phyloP scores from a whole-genome alignment of 2,113 vertebrate species.

The Aphyosemion australe region DNA sequence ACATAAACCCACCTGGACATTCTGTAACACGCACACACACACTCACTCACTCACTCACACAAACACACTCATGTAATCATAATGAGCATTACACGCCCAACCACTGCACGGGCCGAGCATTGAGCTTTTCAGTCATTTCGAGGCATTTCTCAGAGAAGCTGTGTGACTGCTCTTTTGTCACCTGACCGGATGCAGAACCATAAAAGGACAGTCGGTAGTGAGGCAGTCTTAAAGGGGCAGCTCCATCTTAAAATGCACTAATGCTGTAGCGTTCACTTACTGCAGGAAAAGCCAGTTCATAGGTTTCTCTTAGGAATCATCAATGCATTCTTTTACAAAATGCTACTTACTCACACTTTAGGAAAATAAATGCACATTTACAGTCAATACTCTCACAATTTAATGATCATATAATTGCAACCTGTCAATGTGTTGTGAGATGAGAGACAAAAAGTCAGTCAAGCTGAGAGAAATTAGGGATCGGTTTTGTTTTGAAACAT shows the following conservation, averaged over 20 bases:
- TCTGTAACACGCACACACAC: constrained; percentile 37
- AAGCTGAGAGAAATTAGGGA: constrained; percentile 10
- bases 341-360: constrained; percentile 13
- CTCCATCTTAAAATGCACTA: constrained; percentile 28
- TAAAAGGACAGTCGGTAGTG: constrained; percentile 78
- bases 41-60: background rate
- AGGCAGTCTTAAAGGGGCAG: constrained; percentile 79
- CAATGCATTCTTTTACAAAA: constrained; percentile 10
- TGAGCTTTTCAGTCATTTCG: constrained; percentile 78
- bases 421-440: background rate
- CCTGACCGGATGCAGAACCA: constrained; percentile 81
- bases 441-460: constrained; percentile 14
- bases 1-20: constrained; percentile 75
- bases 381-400: background rate
- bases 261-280: constrained; percentile 61
- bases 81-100: constrained; percentile 54
- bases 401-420: constrained; percentile 22
- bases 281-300: constrained; percentile 37
- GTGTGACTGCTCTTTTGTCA: constrained; percentile 76
- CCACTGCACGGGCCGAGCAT: constrained; percentile 62
- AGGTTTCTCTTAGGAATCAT: constrained; percentile 32
- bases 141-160: constrained; percentile 78
- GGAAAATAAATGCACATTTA: background rate
- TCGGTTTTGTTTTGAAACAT: constrained; percentile 23
- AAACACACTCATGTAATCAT: constrained; percentile 12